Evolutionary conservation across 92 coral and sea anemone species (phyloP), one percentile per base, ranked within the genome.

Genomic region (Scolanthus callimorphus): DNA sequence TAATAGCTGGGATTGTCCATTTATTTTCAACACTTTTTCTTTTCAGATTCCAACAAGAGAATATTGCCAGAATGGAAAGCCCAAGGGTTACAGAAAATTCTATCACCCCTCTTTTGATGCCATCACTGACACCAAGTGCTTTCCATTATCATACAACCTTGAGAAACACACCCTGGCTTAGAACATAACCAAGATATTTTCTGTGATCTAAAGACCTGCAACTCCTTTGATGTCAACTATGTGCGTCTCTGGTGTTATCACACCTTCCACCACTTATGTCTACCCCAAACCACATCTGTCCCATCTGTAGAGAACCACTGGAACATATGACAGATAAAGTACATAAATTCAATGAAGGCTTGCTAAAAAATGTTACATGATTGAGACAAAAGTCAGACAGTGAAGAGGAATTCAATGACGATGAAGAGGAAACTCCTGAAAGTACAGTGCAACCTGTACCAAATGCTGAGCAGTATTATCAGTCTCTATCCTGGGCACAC

Each of bases 341-440:
- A 13, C 37, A 74, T 31, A 56, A 60, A 20, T 74, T 74, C 44
- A 74, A 65, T 62, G 62, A 26, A 27, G 72, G 80, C 1, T 55
- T 73, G 15, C 24, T 52, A 15, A 34, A 15, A 15, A 15, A 34
- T 15, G 15, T 15, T 6, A 34, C 41, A 34, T 6, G 15, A 6
- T 15, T 6, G 41, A 15, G 41, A 15, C 8, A 15, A 6, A 15
- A 34, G 6, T 34, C 41, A 6, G 41, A 34, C 15, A 15, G 15
- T 34, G 41, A 34, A 15, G 8, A 15, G 6, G 41, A 6, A 6
- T 6, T 15, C 6, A 15, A 34, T 6, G 41, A 34, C 6, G 41
- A 34, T 34, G 41, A 34, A 15, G 6, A 6, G 15, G 41, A 34
- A 15, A 6, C 41, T 6, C 41, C 41, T 6, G 15, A 6, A 34